Evolutionary conservation across 2,797 vertebrate genomes (phyloP), one percentile per base, ranked within the genome.

Genomic region (Tenualosa ilisha): DNA sequence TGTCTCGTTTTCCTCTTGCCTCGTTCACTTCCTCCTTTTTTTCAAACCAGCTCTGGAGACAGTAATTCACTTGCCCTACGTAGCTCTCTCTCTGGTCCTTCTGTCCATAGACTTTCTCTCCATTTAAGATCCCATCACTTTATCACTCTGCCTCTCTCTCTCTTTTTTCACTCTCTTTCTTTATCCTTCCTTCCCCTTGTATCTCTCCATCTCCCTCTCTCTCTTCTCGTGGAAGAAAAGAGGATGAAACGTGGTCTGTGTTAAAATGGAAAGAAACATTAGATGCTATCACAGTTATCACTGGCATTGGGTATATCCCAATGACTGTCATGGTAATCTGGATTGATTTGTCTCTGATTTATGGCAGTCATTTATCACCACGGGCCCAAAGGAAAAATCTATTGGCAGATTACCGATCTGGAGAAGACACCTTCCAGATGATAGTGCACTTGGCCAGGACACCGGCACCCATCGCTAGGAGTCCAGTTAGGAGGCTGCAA

Each of bases 311-410:
- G 82, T 49, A 43, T 53, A 59, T 83, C 84, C 84, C 59, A 72
- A 75, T 17, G 3, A 83, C 83, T 85, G 86, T 87, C 85, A 87
- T 75, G 53, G 50, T 88, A 88, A 89, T 88, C 88, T 86, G 68
- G 82, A 91, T 86, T 84, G 90, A 89, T 89, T 86, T n/a, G 82
- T 37, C 86, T 56, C 82, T 89, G 87, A 91, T 89, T 90, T 88
- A 89, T 88, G 85, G 84, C 56, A 31, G 56, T 81, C 86, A 84
- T 87, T 89, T 85, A 87, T 88, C 87, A 85, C 81, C 86, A 81
- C 13, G 82, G 84, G 81, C 56, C 81, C 84, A 84, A 82, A 54
- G 56, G 87, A 75, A 88, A 59, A 86, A 79, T 79, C 72, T 79
- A 79, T 79, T 20, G 72, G 72, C 72, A 79, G 40, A 22, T 79